Percentiles rank a stretch among this genome's conserved stretches.
Evolutionary conservation across 1,140 invertebrate species (phyloP).

Genomic region (Sitophilus oryzae): DNA sequence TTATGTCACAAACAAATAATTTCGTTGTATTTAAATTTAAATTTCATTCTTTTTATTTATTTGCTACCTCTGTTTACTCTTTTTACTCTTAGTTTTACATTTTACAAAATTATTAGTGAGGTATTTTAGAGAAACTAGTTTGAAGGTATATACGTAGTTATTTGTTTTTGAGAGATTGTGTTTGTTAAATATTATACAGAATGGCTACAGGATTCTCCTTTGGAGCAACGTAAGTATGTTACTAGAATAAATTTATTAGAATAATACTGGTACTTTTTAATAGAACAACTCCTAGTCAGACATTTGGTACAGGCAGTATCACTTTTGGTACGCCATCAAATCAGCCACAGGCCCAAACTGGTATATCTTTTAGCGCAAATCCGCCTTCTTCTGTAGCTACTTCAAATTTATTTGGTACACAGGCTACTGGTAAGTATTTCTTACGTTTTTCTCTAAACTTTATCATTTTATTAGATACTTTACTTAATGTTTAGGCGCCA

Average conservation of each 20-base stretch:
- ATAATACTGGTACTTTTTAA: not conserved
- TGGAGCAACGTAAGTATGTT: constrained; percentile 15
- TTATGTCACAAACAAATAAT: no score
- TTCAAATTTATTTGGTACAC: constrained; percentile 13
- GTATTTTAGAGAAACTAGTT: no score
- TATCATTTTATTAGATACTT: not conserved
- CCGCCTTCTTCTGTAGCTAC: constrained; percentile 26
- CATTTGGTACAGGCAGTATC: constrained; percentile 11
- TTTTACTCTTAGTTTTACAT: no score
- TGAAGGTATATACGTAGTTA: no score
- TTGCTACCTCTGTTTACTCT: no score
- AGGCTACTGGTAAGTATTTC: constrained; percentile 3
- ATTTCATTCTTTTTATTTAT: no score
- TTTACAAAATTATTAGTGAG: no score
- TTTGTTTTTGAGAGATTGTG: no score
- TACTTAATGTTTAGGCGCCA: not conserved
- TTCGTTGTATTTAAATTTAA: no score
- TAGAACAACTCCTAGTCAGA: constrained; percentile 15
- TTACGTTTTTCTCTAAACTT: no score
- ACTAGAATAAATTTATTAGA: not conserved
- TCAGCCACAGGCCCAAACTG: constrained; percentile 9
- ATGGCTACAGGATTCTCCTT: constrained; percentile 18
- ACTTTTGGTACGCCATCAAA: constrained; percentile 19
- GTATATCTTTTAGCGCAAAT: constrained; percentile 16
- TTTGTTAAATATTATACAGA: constrained; percentile 1